Evolutionary conservation across 2,888 invertebrate species (phyloP), one percentile per base, ranked within the genome.

Genomic region (Eupeodes latifasciatus): DNA sequence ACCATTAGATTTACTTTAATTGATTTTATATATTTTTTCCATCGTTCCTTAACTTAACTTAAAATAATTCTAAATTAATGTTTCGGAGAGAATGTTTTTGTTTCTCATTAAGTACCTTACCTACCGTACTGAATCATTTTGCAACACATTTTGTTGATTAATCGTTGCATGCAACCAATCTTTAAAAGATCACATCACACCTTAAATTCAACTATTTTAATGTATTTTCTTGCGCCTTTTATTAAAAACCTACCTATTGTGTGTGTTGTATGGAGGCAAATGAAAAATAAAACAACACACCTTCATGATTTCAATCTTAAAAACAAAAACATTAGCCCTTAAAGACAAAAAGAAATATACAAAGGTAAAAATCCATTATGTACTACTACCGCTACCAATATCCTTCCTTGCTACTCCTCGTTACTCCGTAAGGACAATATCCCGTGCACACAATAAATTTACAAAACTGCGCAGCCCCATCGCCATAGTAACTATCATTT

Each of bases 91-190:
- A 40, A 40, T 40, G 9, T 40, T 40, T 40, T 5, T 40, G 3
- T 40, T 40, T 40, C 40, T 40, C 40, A 40, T 40, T 40, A 40
- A 40, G 40, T 40, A 40, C 40, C 40, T 40, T 40, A 40, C 5
- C 6, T 40, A 40, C 40, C 40, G 40, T 40, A 6, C 40, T 40
- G 40, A 40, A 40, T 40, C 40, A 40, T 14, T 4, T 14, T 49
- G 19, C n/a, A 40, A 57, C 44, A 19, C 57, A 71, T 40, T 27
- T 4, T 10, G 1, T 47, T 72, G 72, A 72, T 59, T 47, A 59
- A 72, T 27, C n/a, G 72, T 71, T 71, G 69, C 69, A 71, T 71
- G 69, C 19, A 71, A 71, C 55, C 55, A 71, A 71, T 71, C 69
- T 27, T 19, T 53, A 67, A 51, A 53, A 71, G 14, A 55, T 55